phyloP scores from a whole-genome alignment of 2,888 invertebrate species.

The Nymphalis c-album region DNA sequence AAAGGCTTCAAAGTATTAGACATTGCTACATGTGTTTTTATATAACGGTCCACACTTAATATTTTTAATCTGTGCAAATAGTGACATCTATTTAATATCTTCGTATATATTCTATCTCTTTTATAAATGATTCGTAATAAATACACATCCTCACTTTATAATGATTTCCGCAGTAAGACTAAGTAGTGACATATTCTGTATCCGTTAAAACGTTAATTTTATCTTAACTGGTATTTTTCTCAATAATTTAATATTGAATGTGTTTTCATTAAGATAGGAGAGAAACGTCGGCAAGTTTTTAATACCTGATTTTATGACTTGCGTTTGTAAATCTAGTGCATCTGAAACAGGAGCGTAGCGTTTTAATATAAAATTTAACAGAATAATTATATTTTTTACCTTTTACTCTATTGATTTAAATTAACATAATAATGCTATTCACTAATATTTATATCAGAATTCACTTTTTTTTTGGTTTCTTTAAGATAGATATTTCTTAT shows the following conservation, averaged over 20 bases:
- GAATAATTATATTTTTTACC: too few relatives aligned
- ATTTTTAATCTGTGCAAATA: neutral
- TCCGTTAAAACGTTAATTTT: conserved; percentile 4
- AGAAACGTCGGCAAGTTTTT: conserved; percentile 8
- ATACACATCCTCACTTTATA: conserved; percentile 3
- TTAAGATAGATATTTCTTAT: too few relatives aligned
- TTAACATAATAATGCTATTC: too few relatives aligned
- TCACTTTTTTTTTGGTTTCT: too few relatives aligned
- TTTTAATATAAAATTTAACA: neutral
- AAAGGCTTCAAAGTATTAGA: too few relatives aligned
- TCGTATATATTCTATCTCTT: neutral
- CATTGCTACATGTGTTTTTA: too few relatives aligned
- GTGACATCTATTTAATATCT: neutral
- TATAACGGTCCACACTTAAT: neutral
- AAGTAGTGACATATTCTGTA: neutral
- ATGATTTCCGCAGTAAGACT: conserved; percentile 4
- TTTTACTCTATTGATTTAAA: too few relatives aligned
- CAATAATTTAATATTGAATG: conserved; percentile 19
- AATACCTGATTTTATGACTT: conserved; percentile 21
- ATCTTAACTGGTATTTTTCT: conserved; percentile 12
- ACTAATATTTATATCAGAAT: too few relatives aligned
- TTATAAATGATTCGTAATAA: neutral
- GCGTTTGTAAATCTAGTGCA: conserved; percentile 9
- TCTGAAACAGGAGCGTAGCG: neutral
- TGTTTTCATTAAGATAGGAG: conserved; percentile 24